phyloP scores from a whole-genome alignment of 1,140 invertebrate species.

The Pteromalus puparum region DNA sequence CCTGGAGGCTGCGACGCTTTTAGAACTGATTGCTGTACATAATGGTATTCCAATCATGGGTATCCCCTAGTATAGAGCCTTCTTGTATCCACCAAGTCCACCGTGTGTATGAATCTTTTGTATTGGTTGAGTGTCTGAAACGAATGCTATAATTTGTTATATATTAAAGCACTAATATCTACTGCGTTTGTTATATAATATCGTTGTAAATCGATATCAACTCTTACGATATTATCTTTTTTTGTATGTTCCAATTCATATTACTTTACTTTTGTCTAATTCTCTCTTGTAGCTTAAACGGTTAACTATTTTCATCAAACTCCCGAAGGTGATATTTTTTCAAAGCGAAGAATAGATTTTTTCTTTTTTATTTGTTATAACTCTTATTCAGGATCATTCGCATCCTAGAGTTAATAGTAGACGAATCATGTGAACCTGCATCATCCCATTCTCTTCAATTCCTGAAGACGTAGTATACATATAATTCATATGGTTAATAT shows the following conservation, averaged over 20 bases:
- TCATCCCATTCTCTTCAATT: conserved; percentile 81
- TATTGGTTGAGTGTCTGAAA: conserved; percentile 74
- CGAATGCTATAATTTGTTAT: neutral
- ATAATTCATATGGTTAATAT: neutral
- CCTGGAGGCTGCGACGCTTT: conserved; percentile 73
- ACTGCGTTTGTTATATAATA: too few relatives aligned
- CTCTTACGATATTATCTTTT: too few relatives aligned
- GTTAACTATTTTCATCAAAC: conserved; percentile 55
- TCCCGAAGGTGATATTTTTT: conserved; percentile 53
- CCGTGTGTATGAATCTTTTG: conserved; percentile 81
- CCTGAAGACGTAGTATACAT: conserved; percentile 67
- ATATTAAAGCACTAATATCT: too few relatives aligned
- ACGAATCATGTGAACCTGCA: conserved; percentile 80
- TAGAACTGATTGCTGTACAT: conserved; percentile 77
- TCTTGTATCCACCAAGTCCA: conserved; percentile 79
- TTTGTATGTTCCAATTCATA: too few relatives aligned
- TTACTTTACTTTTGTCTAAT: too few relatives aligned
- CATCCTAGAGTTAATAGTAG: conserved; percentile 83
- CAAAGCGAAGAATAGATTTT: conserved; percentile 54
- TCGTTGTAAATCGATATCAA: too few relatives aligned
- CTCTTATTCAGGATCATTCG: conserved; percentile 78
- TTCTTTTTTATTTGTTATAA: conserved; percentile 57
- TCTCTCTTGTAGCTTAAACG: conserved; percentile 66
- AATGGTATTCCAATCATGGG: conserved; percentile 80
- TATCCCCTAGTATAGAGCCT: conserved; percentile 76